phyloP scores from a whole-genome alignment of 1,140 invertebrate species.

The Lepeophtheirus salmonis region DNA sequence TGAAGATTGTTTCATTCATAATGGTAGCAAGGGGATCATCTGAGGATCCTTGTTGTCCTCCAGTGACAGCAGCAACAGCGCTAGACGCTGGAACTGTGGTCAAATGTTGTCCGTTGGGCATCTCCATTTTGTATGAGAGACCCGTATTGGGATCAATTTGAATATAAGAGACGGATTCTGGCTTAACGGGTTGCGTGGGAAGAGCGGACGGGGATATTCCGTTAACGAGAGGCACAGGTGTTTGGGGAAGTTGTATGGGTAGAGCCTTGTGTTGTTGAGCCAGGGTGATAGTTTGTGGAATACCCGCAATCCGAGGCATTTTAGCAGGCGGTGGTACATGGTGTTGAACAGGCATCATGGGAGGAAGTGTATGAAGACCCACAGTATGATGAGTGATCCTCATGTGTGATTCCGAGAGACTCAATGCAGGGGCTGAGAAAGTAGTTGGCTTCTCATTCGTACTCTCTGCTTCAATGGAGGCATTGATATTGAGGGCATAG shows the following conservation, averaged over 20 bases:
- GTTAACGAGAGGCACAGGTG: neutral
- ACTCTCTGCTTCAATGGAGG: constrained; percentile 16
- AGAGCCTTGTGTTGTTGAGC: neutral
- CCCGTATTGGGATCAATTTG: constrained; percentile 7
- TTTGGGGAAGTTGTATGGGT: neutral
- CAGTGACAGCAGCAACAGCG: neutral
- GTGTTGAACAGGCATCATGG: neutral
- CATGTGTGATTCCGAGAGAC: neutral
- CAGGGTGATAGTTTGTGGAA: neutral
- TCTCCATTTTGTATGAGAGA: constrained; percentile 4
- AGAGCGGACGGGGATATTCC: neutral
- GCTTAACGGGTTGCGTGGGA: neutral
- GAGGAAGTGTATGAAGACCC: neutral
- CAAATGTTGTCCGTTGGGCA: constrained; percentile 2
- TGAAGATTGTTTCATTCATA: constrained; percentile 19
- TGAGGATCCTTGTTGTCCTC: neutral
- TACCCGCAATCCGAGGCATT: neutral
- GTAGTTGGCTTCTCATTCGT: constrained; percentile 14
- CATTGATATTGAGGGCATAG: constrained; percentile 16
- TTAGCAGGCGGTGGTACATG: neutral
- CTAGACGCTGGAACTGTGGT: neutral
- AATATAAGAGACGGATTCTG: neutral
- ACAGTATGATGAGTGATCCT: neutral
- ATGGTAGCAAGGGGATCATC: constrained; percentile 16
- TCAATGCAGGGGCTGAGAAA: constrained; percentile 6